Evolutionary conservation across 2,797 vertebrate species (phyloP).

Genomic region (Borostomias antarcticus): DNA sequence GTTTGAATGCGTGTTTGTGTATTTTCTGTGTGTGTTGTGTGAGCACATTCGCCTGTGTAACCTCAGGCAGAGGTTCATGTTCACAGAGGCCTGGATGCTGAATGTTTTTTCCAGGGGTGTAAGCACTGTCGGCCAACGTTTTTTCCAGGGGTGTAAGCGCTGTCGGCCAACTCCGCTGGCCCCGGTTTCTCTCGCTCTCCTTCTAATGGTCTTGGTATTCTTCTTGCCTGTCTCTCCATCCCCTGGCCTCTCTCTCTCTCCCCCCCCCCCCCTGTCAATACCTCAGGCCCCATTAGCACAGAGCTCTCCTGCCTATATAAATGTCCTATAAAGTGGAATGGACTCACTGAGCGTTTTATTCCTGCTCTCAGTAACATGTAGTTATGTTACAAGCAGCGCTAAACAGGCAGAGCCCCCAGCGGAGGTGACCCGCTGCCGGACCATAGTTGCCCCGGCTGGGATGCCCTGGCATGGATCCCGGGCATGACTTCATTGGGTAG

Average conservation of each 20-base stretch:
- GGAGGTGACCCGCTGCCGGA: slow-evolving; percentile 42
- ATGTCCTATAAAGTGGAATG: slow-evolving; percentile 13
- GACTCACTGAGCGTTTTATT: slow-evolving; percentile 5
- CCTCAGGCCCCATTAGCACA: slow-evolving; percentile 25
- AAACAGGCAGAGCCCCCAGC: slow-evolving; percentile 53
- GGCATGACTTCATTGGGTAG: slow-evolving; percentile 52
- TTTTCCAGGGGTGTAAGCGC: too few relatives aligned
- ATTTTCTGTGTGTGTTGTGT: neutral
- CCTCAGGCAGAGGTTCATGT: too few relatives aligned
- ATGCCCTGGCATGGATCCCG: slow-evolving; percentile 42
- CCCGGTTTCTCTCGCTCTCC: neutral
- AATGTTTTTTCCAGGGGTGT: too few relatives aligned
- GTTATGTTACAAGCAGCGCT: slow-evolving; percentile 51
- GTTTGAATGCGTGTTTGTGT: neutral
- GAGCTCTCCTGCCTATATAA: slow-evolving; percentile 30
- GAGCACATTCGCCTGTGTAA: too few relatives aligned
- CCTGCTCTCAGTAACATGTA: slow-evolving; percentile 22
- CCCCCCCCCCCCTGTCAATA: neutral
- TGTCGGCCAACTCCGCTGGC: too few relatives aligned
- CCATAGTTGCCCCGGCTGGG: neutral
- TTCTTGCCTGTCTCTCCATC: slow-evolving; percentile 33
- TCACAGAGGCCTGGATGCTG: too few relatives aligned
- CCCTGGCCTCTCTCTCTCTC: neutral
- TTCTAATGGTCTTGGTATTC: neutral
- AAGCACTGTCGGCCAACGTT: too few relatives aligned